Percentiles rank a stretch among this genome's conserved stretches.
phyloP scores from a whole-genome alignment of 2,113 vertebrate species.

The Alosa alosa region DNA sequence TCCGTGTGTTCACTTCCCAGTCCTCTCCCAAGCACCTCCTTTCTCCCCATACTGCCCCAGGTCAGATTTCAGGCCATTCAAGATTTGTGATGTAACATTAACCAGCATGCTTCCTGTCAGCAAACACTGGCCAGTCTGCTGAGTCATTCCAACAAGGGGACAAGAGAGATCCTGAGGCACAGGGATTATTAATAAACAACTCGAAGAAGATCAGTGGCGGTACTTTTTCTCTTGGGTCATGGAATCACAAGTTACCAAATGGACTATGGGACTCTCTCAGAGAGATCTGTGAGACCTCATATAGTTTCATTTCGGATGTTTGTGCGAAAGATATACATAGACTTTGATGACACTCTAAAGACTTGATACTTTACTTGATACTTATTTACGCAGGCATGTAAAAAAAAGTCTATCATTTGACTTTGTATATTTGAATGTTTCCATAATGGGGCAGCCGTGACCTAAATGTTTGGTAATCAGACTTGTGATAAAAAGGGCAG shows the following conservation, averaged over 20 bases:
- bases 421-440: too few relatives aligned
- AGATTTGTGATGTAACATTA: slow-evolving; percentile 15
- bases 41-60: neutral
- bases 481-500: too few relatives aligned
- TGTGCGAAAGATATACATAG: too few relatives aligned
- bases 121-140: neutral
- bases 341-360: too few relatives aligned
- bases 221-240: neutral
- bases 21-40: neutral
- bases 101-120: slow-evolving; percentile 4
- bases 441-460: too few relatives aligned
- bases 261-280: neutral
- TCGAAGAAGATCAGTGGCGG: neutral
- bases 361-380: too few relatives aligned
- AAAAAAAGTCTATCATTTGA: too few relatives aligned
- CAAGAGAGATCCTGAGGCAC: neutral
- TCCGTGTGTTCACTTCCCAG: neutral
- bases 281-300: neutral
- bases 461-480: too few relatives aligned
- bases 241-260: neutral
- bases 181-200: neutral
- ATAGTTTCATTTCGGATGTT: neutral
- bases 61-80: neutral
- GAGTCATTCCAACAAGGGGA: neutral
- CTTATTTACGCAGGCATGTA: too few relatives aligned